A percentile compares a stretch with the other conserved stretches of the same genome.
Evolutionary conservation across 2,113 vertebrate genomes (phyloP).

Genomic region (Penelope pileata): DNA sequence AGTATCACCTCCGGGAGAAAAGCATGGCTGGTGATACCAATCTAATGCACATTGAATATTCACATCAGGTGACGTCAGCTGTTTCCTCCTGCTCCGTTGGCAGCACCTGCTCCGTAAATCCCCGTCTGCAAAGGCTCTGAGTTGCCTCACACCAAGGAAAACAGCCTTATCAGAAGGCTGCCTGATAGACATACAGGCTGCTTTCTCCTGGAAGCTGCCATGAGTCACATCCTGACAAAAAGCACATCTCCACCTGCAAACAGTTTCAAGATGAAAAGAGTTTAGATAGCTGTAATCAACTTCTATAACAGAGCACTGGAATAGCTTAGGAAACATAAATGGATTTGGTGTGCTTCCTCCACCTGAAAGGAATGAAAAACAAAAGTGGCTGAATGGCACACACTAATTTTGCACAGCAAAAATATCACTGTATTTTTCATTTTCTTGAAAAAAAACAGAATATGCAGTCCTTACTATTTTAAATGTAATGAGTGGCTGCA

Average conservation of each 20-base stretch:
- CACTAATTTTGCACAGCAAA: background rate
- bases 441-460: background rate
- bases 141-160: background rate
- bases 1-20: background rate
- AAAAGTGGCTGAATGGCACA: background rate
- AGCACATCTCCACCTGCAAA: background rate
- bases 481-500: background rate
- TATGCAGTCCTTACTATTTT: background rate
- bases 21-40: background rate
- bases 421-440: background rate
- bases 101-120: background rate
- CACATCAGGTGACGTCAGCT: background rate
- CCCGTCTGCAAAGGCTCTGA: background rate
- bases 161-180: background rate
- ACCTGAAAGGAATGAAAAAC: background rate
- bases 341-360: background rate
- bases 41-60: rapidly evolving
- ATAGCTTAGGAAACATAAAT: background rate
- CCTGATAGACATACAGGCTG: background rate
- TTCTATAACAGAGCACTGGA: background rate
- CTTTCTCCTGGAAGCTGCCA: background rate
- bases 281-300: background rate
- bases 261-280: background rate
- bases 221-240: background rate
- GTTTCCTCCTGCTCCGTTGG: background rate